These are phyloP conservation scores for Catharus bicknelli DNA, from an alignment of 2,113 vertebrate species.

Conservation along the genomic window DNA sequence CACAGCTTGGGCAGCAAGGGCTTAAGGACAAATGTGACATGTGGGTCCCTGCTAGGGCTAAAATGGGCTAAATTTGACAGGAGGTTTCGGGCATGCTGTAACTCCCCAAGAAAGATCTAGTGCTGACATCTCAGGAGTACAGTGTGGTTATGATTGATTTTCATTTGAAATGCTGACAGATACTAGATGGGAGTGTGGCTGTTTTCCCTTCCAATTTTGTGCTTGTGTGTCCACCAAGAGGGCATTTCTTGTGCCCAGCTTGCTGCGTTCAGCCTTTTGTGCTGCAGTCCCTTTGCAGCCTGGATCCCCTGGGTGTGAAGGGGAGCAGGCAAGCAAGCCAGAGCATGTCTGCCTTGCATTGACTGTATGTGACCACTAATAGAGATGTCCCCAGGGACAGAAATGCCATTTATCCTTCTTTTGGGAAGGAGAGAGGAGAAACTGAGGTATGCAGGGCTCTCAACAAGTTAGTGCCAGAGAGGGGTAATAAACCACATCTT, in stretches of 20 bases:
- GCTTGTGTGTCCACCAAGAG: not conserved
- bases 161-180: not conserved
- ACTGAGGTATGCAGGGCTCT: not conserved
- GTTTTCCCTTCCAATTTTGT: not conserved
- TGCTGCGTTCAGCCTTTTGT: not conserved
- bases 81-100: not conserved
- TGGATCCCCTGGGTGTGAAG: not conserved
- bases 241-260: not conserved
- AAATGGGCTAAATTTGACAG: not conserved
- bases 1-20: not conserved
- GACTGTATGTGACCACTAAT: not conserved
- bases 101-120: not conserved
- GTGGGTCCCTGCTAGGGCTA: not conserved
- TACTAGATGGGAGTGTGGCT: not conserved
- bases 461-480: not conserved
- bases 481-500: not conserved
- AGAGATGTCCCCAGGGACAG: not conserved
- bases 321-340: not conserved
- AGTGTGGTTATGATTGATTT: not conserved
- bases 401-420: not conserved
- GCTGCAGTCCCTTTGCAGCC: not conserved
- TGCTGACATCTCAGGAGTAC: accelerated
- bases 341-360: accelerated
- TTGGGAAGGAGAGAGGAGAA: not conserved
- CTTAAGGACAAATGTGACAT: accelerated